These are phyloP conservation scores for Bombus haemorrhoidalis DNA, from an alignment of 1,140 invertebrate genomes.

Conservation along the genomic window DNA sequence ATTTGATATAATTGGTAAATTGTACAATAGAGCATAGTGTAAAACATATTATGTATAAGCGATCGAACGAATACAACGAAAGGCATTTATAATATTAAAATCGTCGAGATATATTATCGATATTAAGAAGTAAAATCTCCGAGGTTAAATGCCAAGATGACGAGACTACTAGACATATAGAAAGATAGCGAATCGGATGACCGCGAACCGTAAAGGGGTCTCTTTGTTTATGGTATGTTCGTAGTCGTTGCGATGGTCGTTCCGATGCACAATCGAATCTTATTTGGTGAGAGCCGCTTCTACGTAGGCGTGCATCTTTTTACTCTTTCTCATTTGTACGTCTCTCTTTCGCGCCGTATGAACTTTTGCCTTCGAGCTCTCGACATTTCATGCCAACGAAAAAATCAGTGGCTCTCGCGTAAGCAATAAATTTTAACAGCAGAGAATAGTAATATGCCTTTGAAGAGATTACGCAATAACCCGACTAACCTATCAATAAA, in stretches of 20 bases:
- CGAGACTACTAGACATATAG: not conserved
- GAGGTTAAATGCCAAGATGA: constrained; percentile 7
- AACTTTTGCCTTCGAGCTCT: constrained; percentile 39
- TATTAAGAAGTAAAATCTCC: not conserved
- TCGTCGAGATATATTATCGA: constrained; percentile 27
- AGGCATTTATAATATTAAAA: not conserved
- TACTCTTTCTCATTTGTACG: constrained; percentile 15
- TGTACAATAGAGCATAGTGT: not conserved
- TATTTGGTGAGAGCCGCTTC: constrained; percentile 60
- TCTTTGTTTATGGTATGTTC: constrained; percentile 59
- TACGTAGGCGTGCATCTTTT: constrained; percentile 50
- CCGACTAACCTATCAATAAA: not conserved
- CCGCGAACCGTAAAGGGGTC: constrained; percentile 37
- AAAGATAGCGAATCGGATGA: constrained; percentile 27
- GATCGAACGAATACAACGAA: not conserved
- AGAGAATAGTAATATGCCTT: not conserved
- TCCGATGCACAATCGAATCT: constrained; percentile 58
- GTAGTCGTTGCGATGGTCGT: constrained; percentile 40
- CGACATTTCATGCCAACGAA: constrained; percentile 38
- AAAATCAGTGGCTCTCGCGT: constrained; percentile 7
- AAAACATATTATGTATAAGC: not conserved
- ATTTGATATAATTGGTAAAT: not conserved
- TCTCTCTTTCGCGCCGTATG: constrained; percentile 22
- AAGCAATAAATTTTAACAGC: not conserved
- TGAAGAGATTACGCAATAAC: not conserved